Evolutionary conservation across 2,113 vertebrate species (phyloP).

Genomic region (Peromyscus maniculatus): DNA sequence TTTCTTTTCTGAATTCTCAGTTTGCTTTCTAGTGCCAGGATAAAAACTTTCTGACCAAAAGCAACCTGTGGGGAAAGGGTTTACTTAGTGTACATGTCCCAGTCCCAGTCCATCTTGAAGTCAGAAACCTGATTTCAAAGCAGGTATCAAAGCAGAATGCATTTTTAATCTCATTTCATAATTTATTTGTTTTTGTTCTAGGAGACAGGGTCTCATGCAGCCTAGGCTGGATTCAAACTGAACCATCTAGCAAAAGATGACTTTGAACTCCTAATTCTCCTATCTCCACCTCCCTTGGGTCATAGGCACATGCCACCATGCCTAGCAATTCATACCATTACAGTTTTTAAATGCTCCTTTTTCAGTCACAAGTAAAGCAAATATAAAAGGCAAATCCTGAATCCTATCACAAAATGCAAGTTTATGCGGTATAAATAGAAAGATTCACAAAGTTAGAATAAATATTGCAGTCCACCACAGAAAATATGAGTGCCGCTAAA

Average conservation of each 20-base stretch:
- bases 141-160: not conserved
- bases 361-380: not conserved
- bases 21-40: not conserved
- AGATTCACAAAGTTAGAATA: not conserved
- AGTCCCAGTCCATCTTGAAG: not conserved
- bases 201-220: too few species aligned
- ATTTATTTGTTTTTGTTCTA: not conserved
- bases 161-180: too few species aligned
- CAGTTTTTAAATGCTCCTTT: not conserved
- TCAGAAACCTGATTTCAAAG: not conserved
- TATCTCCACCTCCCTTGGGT: too few species aligned
- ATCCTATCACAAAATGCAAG: not conserved
- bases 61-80: not conserved
- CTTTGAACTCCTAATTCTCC: not conserved
- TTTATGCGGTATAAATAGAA: not conserved
- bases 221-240: not conserved
- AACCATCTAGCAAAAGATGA: not conserved
- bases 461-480: not conserved
- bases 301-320: too few species aligned
- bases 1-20: not conserved
- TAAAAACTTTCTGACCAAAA: not conserved
- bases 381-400: not conserved
- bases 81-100: not conserved
- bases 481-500: not conserved
- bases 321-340: not conserved